Base-by-base conservation (phyloP, 1,140 invertebrate species). In the Thaumetopoea pityocampa region DNA sequence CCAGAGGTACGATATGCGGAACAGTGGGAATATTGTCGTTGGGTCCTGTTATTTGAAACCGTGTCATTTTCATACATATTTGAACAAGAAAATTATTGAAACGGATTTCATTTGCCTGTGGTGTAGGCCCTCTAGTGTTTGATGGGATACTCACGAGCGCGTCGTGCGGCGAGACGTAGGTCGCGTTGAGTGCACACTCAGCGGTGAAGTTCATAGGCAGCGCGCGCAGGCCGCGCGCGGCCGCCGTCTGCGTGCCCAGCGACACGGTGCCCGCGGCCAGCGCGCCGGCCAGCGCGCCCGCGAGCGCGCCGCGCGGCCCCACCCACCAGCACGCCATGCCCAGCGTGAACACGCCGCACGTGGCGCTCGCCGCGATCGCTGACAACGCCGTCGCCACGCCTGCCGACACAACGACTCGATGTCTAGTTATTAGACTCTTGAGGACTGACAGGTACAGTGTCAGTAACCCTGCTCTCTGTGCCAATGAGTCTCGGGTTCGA, bases 281-380 rank as follows among this genome's bases (percentile, higher is more conserved):
- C 0, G 88, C 87, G 12, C 89, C 88, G 3, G 84, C 78, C n/a
- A 88, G 53, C 9, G 82, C 89, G 3, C 90, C 90, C 16, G 76
- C 77, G 1, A 89, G 60, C 4, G 89, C 88, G 2, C 89, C 92
- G 30, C 88, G 87, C 2, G 87, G 87, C 63, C 94, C 95, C 11
- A 92, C 89, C 90, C 92, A 95, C 9, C 94, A 94, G 55, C 94
- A 89, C 23, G 93, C 85, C 89, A 96, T 94, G 44, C 95, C 95
- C 5, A 97, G 78, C 0, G 92, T 92, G 69, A 96, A 97, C 7
- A 96, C 87, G 1, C 94, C 95, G 44, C 96, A 92, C 0, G 94
- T 90, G 8, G 94, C 92, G 3, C 94, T 94, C 9, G 93, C 91
- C 6, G 94, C 91, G 47, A 96, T 93, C 1, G 94, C 92, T 33